Base-by-base conservation (phyloP, 2,888 invertebrate genomes). In the Ceriagrion tenellum region DNA sequence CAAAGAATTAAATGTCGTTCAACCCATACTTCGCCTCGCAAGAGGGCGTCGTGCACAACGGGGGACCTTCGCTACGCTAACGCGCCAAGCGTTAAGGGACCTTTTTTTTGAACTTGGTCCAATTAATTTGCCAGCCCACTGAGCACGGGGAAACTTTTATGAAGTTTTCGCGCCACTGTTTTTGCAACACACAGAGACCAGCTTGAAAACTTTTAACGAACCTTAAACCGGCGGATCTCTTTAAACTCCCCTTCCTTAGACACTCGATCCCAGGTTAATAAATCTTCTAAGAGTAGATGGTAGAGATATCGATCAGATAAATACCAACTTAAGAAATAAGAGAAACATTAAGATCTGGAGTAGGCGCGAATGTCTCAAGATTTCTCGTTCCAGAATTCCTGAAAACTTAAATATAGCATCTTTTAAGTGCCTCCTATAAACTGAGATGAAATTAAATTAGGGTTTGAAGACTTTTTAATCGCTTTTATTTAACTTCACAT, bases 71-170 rank as follows among this genome's bases (percentile, higher is more conserved):
- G 81, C 18, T 13, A 81, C 81, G n/a, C n/a, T n/a, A n/a, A n/a
- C n/a, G 81, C 81, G 35, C 81, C 35, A 30, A 81, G 81, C 81
- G 81, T 35, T 35, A 81, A 81, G 18, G 35, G 35, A 81, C 30
- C 30, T 26, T 81, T 69, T 81, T 69, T 69, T 81, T 81, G 81
- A 81, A 81, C 81, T 81, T 81, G 35, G 81, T 81, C 81, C 81
- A 81, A 81, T 81, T 81, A 81, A 81, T 81, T 81, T 81, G 81
- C 81, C 81, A 35, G 81, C 81, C 81, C 81, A 35, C 81, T 81
- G 81, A 81, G 18, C 81, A 81, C 30, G 26, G 47, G 35, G 13
- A 16, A 81, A 30, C 35, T 81, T 81, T 81, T 26, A 4, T 20
- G 8, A 35, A 81, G 81, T 81, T 81, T 81, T 81, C 81, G 35